A percentile compares a stretch with the other conserved stretches of the same genome.
phyloP scores from a whole-genome alignment of 2,113 vertebrate genomes.

The Stegastes partitus region DNA sequence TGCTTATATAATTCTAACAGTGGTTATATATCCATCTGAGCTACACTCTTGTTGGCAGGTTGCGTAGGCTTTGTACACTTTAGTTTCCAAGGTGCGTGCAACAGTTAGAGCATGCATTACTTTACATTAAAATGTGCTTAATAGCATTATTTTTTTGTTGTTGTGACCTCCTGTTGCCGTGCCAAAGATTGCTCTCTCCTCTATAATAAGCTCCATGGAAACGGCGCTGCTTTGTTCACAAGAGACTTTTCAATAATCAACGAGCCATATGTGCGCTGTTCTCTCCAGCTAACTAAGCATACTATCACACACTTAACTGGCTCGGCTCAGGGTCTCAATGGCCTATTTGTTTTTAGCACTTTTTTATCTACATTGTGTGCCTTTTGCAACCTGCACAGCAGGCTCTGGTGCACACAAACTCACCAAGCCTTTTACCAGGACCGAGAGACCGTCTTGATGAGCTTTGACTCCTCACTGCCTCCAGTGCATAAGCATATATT shows the following conservation, averaged over 20 bases:
- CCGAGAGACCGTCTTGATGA: slow-evolving; percentile 11
- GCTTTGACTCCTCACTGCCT: slow-evolving; percentile 47
- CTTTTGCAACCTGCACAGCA: neutral
- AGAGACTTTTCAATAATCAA: slow-evolving; percentile 56
- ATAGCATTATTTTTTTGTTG: slow-evolving; percentile 27
- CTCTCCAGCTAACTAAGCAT: slow-evolving; percentile 51
- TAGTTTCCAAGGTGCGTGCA: slow-evolving; percentile 14
- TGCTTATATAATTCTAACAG: too few species aligned
- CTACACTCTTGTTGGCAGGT: neutral
- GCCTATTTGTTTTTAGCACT: slow-evolving; percentile 34
- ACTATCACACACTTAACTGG: slow-evolving; percentile 31
- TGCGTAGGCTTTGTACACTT: neutral
- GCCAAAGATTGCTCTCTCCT: slow-evolving; percentile 36
- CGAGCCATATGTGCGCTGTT: slow-evolving; percentile 37
- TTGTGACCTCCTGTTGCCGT: slow-evolving; percentile 33
- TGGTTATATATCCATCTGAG: neutral
- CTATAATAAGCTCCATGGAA: slow-evolving; percentile 63
- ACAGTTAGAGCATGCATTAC: slow-evolving; percentile 2
- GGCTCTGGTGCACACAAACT: neutral
- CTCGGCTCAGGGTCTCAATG: slow-evolving; percentile 44
- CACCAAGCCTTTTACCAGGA: neutral
- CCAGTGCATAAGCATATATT: slow-evolving; percentile 50
- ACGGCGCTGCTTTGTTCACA: slow-evolving; percentile 43
- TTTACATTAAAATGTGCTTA: slow-evolving; percentile 12
- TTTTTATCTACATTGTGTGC: slow-evolving; percentile 19